Evolutionary conservation across 2,113 vertebrate genomes (phyloP), one percentile per base, ranked within the genome.

Genomic region (Barnardius zonarius): DNA sequence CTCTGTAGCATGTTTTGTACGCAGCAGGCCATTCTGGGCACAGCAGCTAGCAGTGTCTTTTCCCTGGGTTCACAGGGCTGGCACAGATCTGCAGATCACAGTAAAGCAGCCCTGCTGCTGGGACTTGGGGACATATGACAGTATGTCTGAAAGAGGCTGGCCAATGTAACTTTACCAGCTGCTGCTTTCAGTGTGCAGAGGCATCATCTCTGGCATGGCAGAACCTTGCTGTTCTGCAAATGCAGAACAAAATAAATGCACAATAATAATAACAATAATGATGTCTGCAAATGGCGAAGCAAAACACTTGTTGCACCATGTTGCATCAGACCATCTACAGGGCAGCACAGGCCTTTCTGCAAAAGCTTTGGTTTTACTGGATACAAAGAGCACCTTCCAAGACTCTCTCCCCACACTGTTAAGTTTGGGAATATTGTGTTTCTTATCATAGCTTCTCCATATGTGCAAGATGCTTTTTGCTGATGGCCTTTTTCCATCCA

Each of bases 51-150:
- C 49, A 14, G 5, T 2, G 44, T 39, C 77, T 69, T 55, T 68
- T 52, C 33, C 49, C 24, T 59, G 63, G 9, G 22, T 22, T 92
- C 59, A 35, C 37, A 57, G 55, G 54, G 68, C 44, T 39, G 35
- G 17, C 41, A 33, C 57, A 67, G 78, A n/a, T 85, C 52, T 82
- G 52, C 57, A 72, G 62, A 15, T 17, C 49, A 66, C 28, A 48
- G 6, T 51, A 39, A 72, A 66, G 30, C 64, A 78, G 54, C 49
- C 9, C 33, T 4, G 3, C 67, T 69, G 75, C 49, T 62, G 37
- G 64, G 9, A 18, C 6, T 3, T 22, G 24, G 27, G 13, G 18
- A 43, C 10, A 1, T n/a, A 11, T 0, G 3, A 23, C 41, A 43
- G 19, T 67, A 31, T 12, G 13, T 41, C 19, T 51, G 20, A 17